A percentile compares a stretch with the other conserved stretches of the same genome.
Evolutionary conservation across 1,140 invertebrate species (phyloP).

Genomic region (Anagrus nilaparvatae): DNA sequence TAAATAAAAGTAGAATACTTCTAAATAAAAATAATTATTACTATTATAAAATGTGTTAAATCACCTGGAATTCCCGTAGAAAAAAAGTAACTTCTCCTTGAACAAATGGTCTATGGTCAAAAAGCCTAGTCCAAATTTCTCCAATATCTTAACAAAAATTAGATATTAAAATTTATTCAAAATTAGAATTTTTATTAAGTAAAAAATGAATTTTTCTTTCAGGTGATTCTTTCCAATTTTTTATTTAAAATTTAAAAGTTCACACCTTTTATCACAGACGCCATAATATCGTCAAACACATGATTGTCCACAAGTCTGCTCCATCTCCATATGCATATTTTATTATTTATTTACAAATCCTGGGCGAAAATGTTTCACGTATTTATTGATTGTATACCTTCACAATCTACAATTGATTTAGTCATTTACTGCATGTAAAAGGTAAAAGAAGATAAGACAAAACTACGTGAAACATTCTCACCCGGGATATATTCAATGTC

Average conservation of each 20-base stretch:
- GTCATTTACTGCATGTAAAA: no score
- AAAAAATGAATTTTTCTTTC: conserved; percentile 7
- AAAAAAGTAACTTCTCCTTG: conserved; percentile 75
- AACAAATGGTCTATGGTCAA: conserved; percentile 74
- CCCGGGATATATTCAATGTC: no score
- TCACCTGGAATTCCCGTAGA: conserved; percentile 74
- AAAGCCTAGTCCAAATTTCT: conserved; percentile 70
- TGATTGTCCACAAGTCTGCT: no score
- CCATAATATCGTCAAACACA: conserved; percentile 25
- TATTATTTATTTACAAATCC: no score
- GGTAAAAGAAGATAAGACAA: no score
- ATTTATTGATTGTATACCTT: no score
- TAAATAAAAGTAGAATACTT: conserved; percentile 20
- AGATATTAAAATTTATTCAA: no score
- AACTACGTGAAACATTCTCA: no score
- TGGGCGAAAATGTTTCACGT: no score
- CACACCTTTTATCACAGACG: conserved; percentile 38
- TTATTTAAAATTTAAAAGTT: conserved; percentile 10
- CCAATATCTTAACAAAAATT: conserved; percentile 73
- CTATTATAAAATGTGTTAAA: no score
- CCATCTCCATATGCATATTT: no score
- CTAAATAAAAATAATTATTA: neutral
- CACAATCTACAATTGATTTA: no score
- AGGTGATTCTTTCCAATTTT: conserved; percentile 2
- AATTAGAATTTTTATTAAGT: conserved; percentile 14